Evolutionary conservation across 2,888 invertebrate species (phyloP), one percentile per base, ranked within the genome.

Genomic region (Melanotus villosus): DNA sequence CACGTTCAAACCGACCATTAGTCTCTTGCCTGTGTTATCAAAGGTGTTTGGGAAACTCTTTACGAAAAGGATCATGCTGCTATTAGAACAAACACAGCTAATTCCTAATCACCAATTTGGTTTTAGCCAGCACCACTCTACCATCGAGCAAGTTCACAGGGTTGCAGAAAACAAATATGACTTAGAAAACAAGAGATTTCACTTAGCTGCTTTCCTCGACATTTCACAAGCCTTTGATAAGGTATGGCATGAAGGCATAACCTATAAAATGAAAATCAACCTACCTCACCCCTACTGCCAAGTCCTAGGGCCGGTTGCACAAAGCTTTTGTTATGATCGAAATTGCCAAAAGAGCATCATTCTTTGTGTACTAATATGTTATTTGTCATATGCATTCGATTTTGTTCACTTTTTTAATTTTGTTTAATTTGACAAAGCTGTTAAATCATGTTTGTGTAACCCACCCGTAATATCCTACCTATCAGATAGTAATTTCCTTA

Each of bases 281-380:
- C 18, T 43, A 43, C 43, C 43, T 10, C 43, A 43, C 10, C 43
- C 6, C 43, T 43, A 43, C 43, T 43, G 43, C 43, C 16, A 16
- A 43, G 14, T 43, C 4, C 19, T 43, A n/a, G n/a, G n/a, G n/a
- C n/a, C n/a, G n/a, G n/a, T n/a, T n/a, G n/a, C n/a, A n/a, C n/a
- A n/a, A n/a, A n/a, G n/a, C n/a, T n/a, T n/a, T n/a, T n/a, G n/a
- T n/a, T n/a, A n/a, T n/a, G n/a, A n/a, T n/a, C n/a, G n/a, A n/a
- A n/a, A n/a, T n/a, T n/a, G n/a, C n/a, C n/a, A n/a, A n/a, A n/a
- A n/a, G n/a, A n/a, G n/a, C n/a, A n/a, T n/a, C n/a, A n/a, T n/a
- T n/a, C n/a, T n/a, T n/a, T n/a, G n/a, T n/a, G n/a, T n/a, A n/a
- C n/a, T n/a, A n/a, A n/a, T n/a, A n/a, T n/a, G n/a, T n/a, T n/a